Evolutionary conservation across 2,113 vertebrate species (phyloP).

Genomic region (Neoarius graeffei): DNA sequence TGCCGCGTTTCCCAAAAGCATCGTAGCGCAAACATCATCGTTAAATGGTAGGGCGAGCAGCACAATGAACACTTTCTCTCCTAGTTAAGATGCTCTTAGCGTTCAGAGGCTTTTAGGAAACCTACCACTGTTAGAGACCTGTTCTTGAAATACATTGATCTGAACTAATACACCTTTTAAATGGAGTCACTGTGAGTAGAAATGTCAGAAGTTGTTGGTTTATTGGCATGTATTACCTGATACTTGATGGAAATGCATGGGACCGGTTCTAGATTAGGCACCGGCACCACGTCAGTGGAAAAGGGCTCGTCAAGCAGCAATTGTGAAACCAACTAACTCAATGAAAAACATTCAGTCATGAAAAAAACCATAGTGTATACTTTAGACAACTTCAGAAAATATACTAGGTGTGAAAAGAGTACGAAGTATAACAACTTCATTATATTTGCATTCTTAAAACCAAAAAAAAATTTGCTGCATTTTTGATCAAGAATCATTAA

Average conservation of each 20-base stretch:
- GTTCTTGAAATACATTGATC: background rate
- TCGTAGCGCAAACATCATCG: too few relatives aligned
- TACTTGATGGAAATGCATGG: too few relatives aligned
- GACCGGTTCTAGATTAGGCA: too few relatives aligned
- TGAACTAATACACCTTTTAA: background rate
- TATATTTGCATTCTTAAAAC: background rate
- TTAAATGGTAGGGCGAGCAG: too few relatives aligned
- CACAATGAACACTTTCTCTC: too few relatives aligned
- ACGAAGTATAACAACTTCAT: background rate
- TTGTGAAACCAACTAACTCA: background rate
- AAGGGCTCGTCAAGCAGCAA: background rate
- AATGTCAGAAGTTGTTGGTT: background rate
- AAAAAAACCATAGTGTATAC: background rate
- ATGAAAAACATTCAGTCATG: background rate
- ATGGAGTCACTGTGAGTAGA: background rate
- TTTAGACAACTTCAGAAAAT: background rate
- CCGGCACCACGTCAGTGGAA: too few relatives aligned
- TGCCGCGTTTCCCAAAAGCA: too few relatives aligned
- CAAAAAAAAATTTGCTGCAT: background rate
- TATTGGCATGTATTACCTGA: background rate
- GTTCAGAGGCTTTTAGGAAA: too few relatives aligned
- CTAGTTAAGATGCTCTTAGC: too few relatives aligned
- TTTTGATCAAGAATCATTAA: background rate
- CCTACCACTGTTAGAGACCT: background rate
- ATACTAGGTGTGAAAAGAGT: background rate